These are phyloP conservation scores for Chrysaora quinquecirrha DNA, from an alignment of 30 jellyfish, hydroid and myxozoan species.

Conservation along the genomic window DNA sequence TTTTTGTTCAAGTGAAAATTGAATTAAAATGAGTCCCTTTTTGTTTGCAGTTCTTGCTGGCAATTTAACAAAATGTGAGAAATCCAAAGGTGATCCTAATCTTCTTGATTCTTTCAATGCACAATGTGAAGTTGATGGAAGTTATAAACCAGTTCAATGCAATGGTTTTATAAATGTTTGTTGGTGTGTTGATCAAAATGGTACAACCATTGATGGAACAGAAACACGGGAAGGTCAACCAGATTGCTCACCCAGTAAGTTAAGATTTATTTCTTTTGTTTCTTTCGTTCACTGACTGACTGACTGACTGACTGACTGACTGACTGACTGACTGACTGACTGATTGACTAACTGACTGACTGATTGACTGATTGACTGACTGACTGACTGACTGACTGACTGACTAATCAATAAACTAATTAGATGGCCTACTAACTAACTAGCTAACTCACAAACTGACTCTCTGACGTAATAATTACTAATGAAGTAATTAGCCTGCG, in stretches of 20 bases:
- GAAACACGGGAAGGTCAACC: constrained; percentile 28
- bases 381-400: no score
- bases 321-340: no score
- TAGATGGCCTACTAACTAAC: no score
- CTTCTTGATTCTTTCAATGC: not conserved
- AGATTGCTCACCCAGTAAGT: constrained; percentile 17
- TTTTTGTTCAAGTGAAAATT: not conserved
- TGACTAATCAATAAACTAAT: no score
- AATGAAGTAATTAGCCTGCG: no score
- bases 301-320: no score
- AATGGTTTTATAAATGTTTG: constrained; percentile 58
- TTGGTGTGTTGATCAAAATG: constrained; percentile 66
- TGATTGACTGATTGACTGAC: no score
- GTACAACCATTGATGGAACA: constrained; percentile 52
- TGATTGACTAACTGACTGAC: no score
- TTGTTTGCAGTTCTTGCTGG: constrained; percentile 21
- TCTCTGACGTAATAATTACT: no score
- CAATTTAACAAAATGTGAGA: constrained; percentile 2
- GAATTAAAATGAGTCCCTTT: not conserved
- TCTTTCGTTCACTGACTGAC: no score
- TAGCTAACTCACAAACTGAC: no score
- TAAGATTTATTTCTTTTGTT: not conserved
- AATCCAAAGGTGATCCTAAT: not conserved
- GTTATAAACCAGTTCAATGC: constrained; percentile 59
- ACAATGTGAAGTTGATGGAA: constrained; percentile 74